Base-by-base conservation (phyloP, 2,888 invertebrate species). In the Lasioglossum villosulum region DNA sequence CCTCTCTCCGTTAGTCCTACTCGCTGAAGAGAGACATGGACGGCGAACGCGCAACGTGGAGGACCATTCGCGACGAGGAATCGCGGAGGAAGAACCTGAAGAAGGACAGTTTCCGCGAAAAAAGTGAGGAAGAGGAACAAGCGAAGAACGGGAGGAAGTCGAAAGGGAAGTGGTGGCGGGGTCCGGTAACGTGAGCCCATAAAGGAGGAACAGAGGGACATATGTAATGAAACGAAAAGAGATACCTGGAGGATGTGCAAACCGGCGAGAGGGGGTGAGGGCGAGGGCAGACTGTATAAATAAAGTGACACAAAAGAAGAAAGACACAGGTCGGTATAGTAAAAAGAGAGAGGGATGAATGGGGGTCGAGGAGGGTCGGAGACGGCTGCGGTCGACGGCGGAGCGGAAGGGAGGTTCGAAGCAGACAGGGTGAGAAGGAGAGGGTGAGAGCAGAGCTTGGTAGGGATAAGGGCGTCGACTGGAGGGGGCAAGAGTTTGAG, bases 241-340 rank as follows among this genome's bases (percentile, higher is more conserved):
- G 52, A 63, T 59, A 37, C 42, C 12, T 34, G 37, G 79, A 56
- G 70, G 79, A 76, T 45, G 77, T 56, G 37, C 27, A 75, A 72
- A 68, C 19, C 34, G 42, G 59, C 42, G 48, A 74, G 39, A n/a
- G 34, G 66, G 34, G 45, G 34, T 16, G 42, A 39, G n/a, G 30
- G 45, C 14, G 56, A 63, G 45, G 14, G 27, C 71, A 59, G 45
- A 78, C 66, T 71, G 80, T 75, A 87, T 75, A 79, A 86, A 74
- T 75, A 76, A 86, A 74, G 59, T 27, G 79, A 30, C 70, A 68
- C 30, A 59, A 74, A 66, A 74, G 68, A 30, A 75, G 66, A 66
- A 70, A 80, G 80, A 14, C 73, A 80, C 78, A 34, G 74, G 45
- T 48, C 10, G 72, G 52, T 66, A 34, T 30, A 48, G 59, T 78